Conservation (phyloP, 1,140 invertebrate species). For the Oscheius sp. region DNA sequence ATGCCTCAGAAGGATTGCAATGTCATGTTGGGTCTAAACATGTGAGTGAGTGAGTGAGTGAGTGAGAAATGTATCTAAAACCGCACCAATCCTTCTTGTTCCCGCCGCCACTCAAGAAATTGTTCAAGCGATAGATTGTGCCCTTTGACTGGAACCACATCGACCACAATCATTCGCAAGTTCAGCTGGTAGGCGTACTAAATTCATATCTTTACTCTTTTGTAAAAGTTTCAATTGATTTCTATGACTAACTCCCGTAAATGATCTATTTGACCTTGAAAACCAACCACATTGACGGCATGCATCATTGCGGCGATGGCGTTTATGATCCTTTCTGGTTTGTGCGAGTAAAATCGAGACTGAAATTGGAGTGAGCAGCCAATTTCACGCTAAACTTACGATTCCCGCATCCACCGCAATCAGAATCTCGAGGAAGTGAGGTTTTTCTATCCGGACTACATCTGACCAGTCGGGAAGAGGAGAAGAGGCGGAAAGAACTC, state of each 20-base stretch:
- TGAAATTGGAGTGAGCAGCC: neutral
- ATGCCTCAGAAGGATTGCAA: slow-evolving; percentile 19
- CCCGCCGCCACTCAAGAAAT: slow-evolving; percentile 1
- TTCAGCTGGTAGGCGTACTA: slow-evolving; percentile 24
- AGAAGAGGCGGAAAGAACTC: neutral
- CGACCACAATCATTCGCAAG: slow-evolving; percentile 10
- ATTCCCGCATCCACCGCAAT: neutral
- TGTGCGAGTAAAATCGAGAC: neutral
- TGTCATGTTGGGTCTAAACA: slow-evolving; percentile 18
- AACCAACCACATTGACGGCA: neutral
- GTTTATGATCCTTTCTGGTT: neutral
- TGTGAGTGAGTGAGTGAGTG: neutral
- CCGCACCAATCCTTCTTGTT: neutral
- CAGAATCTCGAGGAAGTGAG: neutral
- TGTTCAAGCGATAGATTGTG: slow-evolving; percentile 12
- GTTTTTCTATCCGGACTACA: neutral
- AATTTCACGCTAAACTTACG: neutral
- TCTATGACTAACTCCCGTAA: no score
- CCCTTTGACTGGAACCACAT: slow-evolving; percentile 8
- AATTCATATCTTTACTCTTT: slow-evolving; percentile 12
- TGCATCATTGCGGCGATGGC: neutral
- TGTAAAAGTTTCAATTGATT: neutral
- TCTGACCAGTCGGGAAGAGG: slow-evolving; percentile 1
- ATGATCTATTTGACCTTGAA: neutral
- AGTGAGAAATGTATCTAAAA: neutral